Base-by-base conservation (phyloP, 2,113 vertebrate genomes). In the Hipposideros armiger region DNA sequence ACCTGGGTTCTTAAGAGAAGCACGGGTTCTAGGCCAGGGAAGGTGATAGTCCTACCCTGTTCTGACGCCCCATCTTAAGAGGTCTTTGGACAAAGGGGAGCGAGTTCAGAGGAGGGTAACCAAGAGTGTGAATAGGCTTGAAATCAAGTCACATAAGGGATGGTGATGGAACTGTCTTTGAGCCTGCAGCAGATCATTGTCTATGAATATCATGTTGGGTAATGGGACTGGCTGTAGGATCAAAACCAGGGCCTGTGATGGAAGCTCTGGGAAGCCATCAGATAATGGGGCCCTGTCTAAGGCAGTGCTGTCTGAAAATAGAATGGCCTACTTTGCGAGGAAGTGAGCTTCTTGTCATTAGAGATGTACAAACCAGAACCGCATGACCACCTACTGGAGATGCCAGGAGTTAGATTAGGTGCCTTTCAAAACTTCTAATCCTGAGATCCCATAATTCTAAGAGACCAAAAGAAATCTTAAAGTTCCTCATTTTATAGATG, bases 381-480 rank as follows among this genome's bases (percentile, higher is more conserved):
- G 30, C 8, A 28, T 42, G 66, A 36, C 50, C 17, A 58, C 42
- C 54, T 85, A 19, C 20, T 2, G 3, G 36, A 94, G 60, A 90
- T 26, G 14, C 32, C 36, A 82, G 47, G 24, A 2, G 42, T 70
- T 40, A 67, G 5, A 45, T 6, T 52, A 88, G 47, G 45, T n/a
- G 7, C 10, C 72, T 91, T 81, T 88, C 80, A 90, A 72, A 80
- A 73, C 11, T 26, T 72, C 87, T 50, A 20, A 8, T 28, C n/a
- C 19, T 26, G 64, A 67, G 6, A 88, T 10, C 77, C 69, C 36
- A 24, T 32, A 11, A 16, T 88, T 80, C 50, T 66, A 17, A 7
- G 93, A 81, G 72, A 69, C 45, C 15, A n/a, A 19, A 54, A 47
- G 26, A 56, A 77, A 86, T 32, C 78, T 93, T 82, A 78, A 93